Conservation (phyloP, 2,797 vertebrate genomes). For the Tokudaia muenninki region DNA sequence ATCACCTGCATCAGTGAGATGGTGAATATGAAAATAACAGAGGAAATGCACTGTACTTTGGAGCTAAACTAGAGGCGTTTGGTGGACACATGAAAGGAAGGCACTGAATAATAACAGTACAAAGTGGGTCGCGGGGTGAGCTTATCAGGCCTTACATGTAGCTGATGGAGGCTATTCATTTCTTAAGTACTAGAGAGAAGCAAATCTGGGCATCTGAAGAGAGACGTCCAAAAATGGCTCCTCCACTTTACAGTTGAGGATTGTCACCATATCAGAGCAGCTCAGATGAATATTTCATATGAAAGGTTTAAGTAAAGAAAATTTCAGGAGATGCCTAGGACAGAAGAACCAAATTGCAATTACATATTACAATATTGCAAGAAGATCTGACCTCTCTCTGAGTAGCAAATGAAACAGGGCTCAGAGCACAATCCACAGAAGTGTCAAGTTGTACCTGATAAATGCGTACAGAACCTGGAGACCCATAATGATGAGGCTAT, state of each 20-base stretch:
- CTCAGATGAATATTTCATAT: slow-evolving; percentile 72
- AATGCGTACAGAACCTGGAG: slow-evolving; percentile 3
- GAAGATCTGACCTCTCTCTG: slow-evolving; percentile 46
- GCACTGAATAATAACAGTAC: slow-evolving; percentile 59
- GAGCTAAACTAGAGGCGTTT: slow-evolving; percentile 54
- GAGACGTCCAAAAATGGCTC: slow-evolving; percentile 48
- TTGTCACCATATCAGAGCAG: slow-evolving; percentile 52
- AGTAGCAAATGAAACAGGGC: slow-evolving; percentile 13
- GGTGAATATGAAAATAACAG: slow-evolving; percentile 55
- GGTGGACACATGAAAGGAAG: slow-evolving; percentile 61
- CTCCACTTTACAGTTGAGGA: slow-evolving; percentile 54
- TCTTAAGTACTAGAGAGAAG: slow-evolving; percentile 59
- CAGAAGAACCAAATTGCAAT: slow-evolving; percentile 65
- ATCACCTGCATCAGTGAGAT: slow-evolving; percentile 43
- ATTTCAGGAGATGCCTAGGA: slow-evolving; percentile 58
- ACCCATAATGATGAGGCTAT: neutral
- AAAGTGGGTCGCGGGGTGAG: slow-evolving; percentile 42
- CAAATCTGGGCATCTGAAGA: slow-evolving; percentile 52
- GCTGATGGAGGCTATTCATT: slow-evolving; percentile 63
- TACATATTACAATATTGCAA: slow-evolving; percentile 41
- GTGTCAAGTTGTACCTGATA: slow-evolving; percentile 22
- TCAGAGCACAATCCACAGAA: neutral
- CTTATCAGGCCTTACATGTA: slow-evolving; percentile 41
- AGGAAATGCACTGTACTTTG: slow-evolving; percentile 57
- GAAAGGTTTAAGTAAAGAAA: slow-evolving; percentile 62